Conservation (phyloP, 1,140 invertebrate species). For the Trichomalopsis sarcophagae region DNA sequence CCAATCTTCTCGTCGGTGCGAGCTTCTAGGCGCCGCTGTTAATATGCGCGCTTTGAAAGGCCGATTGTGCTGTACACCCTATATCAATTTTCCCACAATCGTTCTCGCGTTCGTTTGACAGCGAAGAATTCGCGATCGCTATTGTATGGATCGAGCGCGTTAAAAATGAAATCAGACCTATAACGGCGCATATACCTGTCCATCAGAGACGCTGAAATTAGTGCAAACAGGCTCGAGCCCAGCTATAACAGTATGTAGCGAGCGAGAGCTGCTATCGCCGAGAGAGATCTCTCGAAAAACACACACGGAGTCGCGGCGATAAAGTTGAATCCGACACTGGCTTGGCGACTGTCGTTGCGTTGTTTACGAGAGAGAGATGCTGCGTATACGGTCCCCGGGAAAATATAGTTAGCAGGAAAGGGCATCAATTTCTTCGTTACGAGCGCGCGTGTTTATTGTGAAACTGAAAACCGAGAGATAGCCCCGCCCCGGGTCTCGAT, state of each 20-base stretch:
- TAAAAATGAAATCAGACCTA: not conserved
- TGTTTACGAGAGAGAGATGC: not conserved
- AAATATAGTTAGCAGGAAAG: not conserved
- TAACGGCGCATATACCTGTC: not conserved
- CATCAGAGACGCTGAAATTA: not conserved
- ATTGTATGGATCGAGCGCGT: not conserved
- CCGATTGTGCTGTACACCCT: not conserved
- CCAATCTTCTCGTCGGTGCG: not conserved
- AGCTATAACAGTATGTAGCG: not conserved
- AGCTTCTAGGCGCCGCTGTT: not conserved
- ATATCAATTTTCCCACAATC: constrained; percentile 29
- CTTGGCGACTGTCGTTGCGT: not conserved
- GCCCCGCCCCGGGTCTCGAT: not conserved
- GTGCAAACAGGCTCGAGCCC: not conserved
- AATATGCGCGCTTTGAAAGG: constrained; percentile 14
- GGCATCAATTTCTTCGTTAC: constrained; percentile 11
- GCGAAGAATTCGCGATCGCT: not conserved
- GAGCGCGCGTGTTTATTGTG: constrained; percentile 1
- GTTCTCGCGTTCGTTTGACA: not conserved
- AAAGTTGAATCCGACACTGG: constrained; percentile 7
- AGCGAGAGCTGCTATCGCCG: not conserved
- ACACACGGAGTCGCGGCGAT: not conserved
- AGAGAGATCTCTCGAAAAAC: not conserved
- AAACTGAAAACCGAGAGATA: constrained; percentile 1
- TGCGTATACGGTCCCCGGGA: not conserved